A percentile compares a stretch with the other conserved stretches of the same genome.
phyloP scores from a whole-genome alignment of 2,888 invertebrate genomes.

The Baccha elongata region DNA sequence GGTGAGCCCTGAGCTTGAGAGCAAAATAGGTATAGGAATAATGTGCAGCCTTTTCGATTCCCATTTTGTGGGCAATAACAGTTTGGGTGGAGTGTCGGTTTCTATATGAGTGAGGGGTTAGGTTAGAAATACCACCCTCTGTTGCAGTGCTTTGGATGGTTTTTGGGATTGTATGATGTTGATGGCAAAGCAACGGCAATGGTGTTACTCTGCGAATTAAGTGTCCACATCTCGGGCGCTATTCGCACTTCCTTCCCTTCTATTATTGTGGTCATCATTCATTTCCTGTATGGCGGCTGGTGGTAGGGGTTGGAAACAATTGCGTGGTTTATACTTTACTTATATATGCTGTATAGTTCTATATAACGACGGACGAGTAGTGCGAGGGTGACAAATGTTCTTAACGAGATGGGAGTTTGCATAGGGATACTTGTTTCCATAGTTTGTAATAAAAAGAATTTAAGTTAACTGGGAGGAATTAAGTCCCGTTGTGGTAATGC shows the following conservation, averaged over 20 bases:
- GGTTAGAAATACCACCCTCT: conserved; percentile 18
- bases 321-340: conserved; percentile 41
- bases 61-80: conserved; percentile 73
- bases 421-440: conserved; percentile 28
- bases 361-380: conserved; percentile 1
- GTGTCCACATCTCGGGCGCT: conserved; percentile 73
- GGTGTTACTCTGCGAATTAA: conserved; percentile 68
- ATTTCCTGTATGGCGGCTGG: conserved; percentile 58
- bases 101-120: not conserved
- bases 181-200: conserved; percentile 26
- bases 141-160: conserved; percentile 20
- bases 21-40: conserved; percentile 15
- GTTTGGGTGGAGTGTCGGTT: conserved; percentile 42
- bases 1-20: not conserved
- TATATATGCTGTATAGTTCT: conserved; percentile 2
- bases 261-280: conserved; percentile 74
- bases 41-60: conserved; percentile 66
- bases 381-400: conserved; percentile 62
- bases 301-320: conserved; percentile 43
- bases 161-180: conserved; percentile 16
- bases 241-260: conserved; percentile 73
- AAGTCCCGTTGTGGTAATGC: conserved; percentile 31
- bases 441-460: conserved; percentile 38
- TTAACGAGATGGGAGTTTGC: conserved; percentile 63
- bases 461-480: conserved; percentile 35